These are phyloP conservation scores for Leiothrix lutea DNA, from an alignment of 2,113 vertebrate species.

Conservation along the genomic window DNA sequence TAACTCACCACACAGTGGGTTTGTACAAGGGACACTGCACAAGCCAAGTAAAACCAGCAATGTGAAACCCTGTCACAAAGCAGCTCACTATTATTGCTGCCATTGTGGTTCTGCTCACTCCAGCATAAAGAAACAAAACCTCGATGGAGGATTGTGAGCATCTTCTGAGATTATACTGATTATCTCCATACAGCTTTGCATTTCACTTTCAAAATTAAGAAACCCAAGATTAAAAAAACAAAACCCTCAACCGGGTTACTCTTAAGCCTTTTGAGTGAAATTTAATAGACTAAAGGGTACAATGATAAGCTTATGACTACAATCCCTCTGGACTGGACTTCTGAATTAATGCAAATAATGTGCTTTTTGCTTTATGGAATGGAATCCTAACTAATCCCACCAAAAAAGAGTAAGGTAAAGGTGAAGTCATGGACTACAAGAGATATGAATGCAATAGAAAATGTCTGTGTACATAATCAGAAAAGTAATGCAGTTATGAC, in stretches of 20 bases:
- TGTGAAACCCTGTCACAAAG: background rate
- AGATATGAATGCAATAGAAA: background rate
- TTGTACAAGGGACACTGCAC: constrained; percentile 27
- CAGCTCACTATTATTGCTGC: background rate
- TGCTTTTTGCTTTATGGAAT: background rate
- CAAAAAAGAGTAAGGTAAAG: background rate
- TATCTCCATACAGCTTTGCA: background rate
- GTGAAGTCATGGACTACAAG: background rate
- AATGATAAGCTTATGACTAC: background rate
- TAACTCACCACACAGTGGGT: constrained; percentile 19
- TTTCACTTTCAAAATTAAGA: background rate
- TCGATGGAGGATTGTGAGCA: background rate
- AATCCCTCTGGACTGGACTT: background rate
- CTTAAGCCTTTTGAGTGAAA: background rate
- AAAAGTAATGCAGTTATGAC: background rate
- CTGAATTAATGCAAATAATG: constrained; percentile 10
- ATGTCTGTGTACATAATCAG: background rate
- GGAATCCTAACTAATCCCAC: background rate
- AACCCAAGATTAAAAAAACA: background rate
- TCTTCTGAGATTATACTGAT: background rate
- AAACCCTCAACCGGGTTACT: background rate
- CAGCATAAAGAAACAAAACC: constrained; percentile 5
- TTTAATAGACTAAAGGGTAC: background rate
- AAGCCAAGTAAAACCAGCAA: constrained; percentile 1
- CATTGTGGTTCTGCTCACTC: background rate